These are phyloP conservation scores for Petromus typicus DNA, from an alignment of 2,113 vertebrate genomes.

Conservation along the genomic window DNA sequence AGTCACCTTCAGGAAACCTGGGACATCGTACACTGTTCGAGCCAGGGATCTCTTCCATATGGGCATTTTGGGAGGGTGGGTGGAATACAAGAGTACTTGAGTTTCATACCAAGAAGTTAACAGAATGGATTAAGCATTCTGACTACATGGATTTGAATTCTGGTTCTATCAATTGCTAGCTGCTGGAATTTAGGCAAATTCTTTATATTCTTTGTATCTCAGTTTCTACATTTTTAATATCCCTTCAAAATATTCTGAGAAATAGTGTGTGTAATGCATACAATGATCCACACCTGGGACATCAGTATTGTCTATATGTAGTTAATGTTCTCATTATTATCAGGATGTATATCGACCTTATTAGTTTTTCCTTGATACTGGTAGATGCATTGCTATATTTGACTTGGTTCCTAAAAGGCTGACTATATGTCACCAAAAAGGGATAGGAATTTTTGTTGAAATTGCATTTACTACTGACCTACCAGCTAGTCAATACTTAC, in stretches of 20 bases:
- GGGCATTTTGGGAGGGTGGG: not conserved
- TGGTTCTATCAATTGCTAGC: not conserved
- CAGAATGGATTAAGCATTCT: not conserved
- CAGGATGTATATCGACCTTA: not conserved
- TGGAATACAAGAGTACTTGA: not conserved
- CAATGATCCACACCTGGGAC: not conserved
- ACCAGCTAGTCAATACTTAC: not conserved
- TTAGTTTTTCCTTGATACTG: not conserved
- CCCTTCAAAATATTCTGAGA: not conserved
- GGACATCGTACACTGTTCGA: not conserved
- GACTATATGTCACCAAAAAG: not conserved
- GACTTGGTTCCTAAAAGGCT: not conserved
- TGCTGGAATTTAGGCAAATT: constrained; percentile 27
- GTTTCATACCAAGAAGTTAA: not conserved
- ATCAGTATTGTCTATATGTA: not conserved
- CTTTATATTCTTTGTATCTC: not conserved
- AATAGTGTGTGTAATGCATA: not conserved
- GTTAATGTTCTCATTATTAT: not conserved
- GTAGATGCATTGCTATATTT: not conserved
- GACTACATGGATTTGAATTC: not conserved
- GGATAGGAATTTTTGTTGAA: not conserved
- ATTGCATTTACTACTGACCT: not conserved
- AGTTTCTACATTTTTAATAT: not conserved
- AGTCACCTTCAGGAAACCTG: not conserved
- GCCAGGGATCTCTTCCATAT: not conserved